Evolutionary conservation across 2,797 vertebrate genomes (phyloP), one percentile per base, ranked within the genome.

Genomic region (Premnoplex brunnescens): DNA sequence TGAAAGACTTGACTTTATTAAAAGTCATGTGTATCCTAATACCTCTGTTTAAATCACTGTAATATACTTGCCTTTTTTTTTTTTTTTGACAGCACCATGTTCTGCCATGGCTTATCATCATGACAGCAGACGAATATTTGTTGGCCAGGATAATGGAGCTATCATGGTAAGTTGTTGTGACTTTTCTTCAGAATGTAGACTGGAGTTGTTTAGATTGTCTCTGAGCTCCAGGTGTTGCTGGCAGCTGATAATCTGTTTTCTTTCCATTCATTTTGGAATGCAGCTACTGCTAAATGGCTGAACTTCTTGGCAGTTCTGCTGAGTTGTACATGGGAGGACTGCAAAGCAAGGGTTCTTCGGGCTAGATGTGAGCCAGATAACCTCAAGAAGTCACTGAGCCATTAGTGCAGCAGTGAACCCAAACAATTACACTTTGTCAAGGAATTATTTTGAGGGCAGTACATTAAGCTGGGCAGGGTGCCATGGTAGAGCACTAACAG

Each of bases 141-240:
- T 99, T 83, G 99, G 99, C 74, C 99, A 99, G 97, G 99, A 99
- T 98, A 99, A 99, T 5, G 99, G 99, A 76, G 99, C 99, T 9
- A 95, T 99, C 95, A 99, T 99, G 98, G 99, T 99, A 97, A 98
- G 98, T 93, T 80, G 56, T 67, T 89, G 83, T 69, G 77, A 56
- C 30, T 73, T 76, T 41, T 78, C 77, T 87, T 74, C n/a, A 9
- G 9, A 51, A 36, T 30, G 15, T 49, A 30, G 43, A 16, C 78
- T 44, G 66, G 26, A 89, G 60, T 84, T 87, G n/a, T 37, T 46
- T 66, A 63, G 27, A 43, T 67, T 80, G 60, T 30, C 20, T 34
- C 12, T 75, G 34, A 55, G 17, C 39, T 81, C 41, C 44, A n/a
- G 48, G 20, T 71, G 23, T 66, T 83, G 58, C 64, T 91, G 63